These are phyloP conservation scores for Agonopterix arenella DNA, from an alignment of 2,888 invertebrate genomes.

Conservation along the genomic window DNA sequence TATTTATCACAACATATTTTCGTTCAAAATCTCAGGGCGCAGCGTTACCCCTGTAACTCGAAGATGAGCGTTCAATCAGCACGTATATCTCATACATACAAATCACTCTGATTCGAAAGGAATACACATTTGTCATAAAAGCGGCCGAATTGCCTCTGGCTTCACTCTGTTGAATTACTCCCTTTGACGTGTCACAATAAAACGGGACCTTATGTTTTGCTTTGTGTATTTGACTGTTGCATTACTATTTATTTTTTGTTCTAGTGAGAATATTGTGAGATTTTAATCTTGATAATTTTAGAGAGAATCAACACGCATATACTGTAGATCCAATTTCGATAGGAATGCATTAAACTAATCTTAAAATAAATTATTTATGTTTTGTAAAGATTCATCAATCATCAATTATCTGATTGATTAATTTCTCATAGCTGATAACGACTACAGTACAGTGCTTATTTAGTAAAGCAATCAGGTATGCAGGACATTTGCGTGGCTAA, in stretches of 20 bases:
- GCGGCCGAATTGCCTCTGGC: slow-evolving; percentile 9
- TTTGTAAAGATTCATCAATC: no score
- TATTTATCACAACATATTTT: neutral
- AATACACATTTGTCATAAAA: slow-evolving; percentile 13
- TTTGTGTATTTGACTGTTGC: neutral
- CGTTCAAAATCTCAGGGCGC: neutral
- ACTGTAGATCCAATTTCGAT: no score
- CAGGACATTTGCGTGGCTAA: no score
- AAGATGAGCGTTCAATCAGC: slow-evolving; percentile 18
- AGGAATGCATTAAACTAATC: no score
- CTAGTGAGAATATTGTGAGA: no score
- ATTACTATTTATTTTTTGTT: neutral
- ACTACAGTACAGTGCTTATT: no score
- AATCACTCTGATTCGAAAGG: slow-evolving; percentile 20
- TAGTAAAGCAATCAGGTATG: no score
- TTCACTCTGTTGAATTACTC: slow-evolving; percentile 10
- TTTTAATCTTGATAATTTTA: no score
- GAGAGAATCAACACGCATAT: no score
- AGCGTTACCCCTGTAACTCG: neutral
- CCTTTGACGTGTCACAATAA: slow-evolving; percentile 12
- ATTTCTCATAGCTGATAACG: no score
- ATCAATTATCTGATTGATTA: no score
- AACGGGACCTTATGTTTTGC: neutral
- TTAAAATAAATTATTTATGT: no score
- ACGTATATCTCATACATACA: slow-evolving; percentile 20